Evolutionary conservation across 2,113 vertebrate species (phyloP), one percentile per base, ranked within the genome.

Genomic region (Eleginops maclovinus): DNA sequence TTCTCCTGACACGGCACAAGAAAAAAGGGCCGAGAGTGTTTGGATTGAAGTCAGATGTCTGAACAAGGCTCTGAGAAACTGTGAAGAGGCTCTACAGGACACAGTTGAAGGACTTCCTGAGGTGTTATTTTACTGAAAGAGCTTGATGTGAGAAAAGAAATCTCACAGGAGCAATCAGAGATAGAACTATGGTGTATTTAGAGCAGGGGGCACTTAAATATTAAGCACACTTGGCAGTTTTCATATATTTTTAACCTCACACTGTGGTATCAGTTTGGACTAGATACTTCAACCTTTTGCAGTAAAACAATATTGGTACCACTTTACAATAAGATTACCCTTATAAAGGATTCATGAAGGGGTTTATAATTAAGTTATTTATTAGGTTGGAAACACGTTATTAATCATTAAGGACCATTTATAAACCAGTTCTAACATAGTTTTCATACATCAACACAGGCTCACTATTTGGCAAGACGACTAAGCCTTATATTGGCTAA

Each of bases 101-200:
- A 49, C 55, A 68, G 74, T 41, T 72, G 71, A 87, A 60, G 66
- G 75, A 59, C 64, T 79, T 74, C 70, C 74, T 47, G 62, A 82
- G 74, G 82, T 86, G 83, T 76, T 70, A 79, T 81, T 82, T 81
- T 46, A 86, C 36, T 28, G 24, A 73, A 53, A 58, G 64, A 78
- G 60, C 70, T 15, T 3, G 31, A 50, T 19, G 83, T 66, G 68
- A 62, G 68, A 61, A 62, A 59, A 50, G 5, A 51, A 61, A 21
- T n/a, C 49, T 65, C 51, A 17, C 56, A 22, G 59, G 62, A 61
- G 44, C 64, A 41, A 77, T 79, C n/a, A 69, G 26, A 31, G 21
- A 61, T n/a, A 79, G 28, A 70, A 72, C 22, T 47, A 19, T 24
- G 54, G 61, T 72, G 58, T 68, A 75, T 88, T 82, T 78, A 60